Evolutionary conservation across 2,888 invertebrate species (phyloP), one percentile per base, ranked within the genome.

Genomic region (Sarcophaga rosellei): DNA sequence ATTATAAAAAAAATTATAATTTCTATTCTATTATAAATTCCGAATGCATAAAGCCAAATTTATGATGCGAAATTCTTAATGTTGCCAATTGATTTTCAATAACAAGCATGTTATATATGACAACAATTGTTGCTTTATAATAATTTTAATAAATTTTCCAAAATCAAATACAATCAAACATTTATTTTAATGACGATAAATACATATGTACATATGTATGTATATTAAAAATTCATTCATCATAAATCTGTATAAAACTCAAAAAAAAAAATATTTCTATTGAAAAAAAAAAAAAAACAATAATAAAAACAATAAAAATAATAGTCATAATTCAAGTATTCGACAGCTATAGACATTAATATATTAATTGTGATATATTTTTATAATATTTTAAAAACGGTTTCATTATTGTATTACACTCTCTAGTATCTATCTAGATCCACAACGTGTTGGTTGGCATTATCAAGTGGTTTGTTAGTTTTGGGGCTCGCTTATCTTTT

Each of bases 241-340:
- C 5, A 61, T 62, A 59, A 65, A 47, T 57, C 15, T 20, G n/a
- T 17, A 73, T 21, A 44, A 8, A 68, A 57, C n/a, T 44, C 20
- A 62, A 53, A 45, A n/a, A 17, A 4, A 80, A 4, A 80, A 77
- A 57, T 59, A n/a, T 65, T 20, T 53, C n/a, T 63, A 79, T 15
- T n/a, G 25, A 25, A 25, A 61, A 61, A 79, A 68, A 20, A 53
- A 25, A 20, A 79, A 53, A 80, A 80, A 44, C 15, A 80, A 80
- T 59, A 73, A 80, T 73, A 59, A 63, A 21, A 65, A 57, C 4
- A 17, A 17, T 15, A n/a, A 61, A 20, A 57, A 68, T 21, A 63
- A 65, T 35, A 44, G 44, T 44, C 47, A 57, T 63, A 81, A 75
- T 63, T 81, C n/a, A 68, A 81, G 61, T 74, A 63, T 63, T 15